Conservation (phyloP, 1,140 invertebrate genomes). For the Steinernema khuongi region DNA sequence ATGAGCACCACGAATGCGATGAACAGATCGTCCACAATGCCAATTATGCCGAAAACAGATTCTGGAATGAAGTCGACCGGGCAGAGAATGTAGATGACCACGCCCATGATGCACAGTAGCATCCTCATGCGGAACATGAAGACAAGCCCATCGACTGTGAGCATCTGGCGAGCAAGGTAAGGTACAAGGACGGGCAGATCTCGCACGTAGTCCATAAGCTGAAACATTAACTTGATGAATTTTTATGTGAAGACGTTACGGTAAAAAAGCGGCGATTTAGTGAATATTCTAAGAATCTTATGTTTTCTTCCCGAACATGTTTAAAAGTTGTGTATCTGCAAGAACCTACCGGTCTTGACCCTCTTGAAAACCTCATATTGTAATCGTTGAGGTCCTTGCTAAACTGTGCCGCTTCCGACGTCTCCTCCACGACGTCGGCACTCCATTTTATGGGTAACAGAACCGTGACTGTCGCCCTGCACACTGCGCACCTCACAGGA, state of each 20-base stretch:
- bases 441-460: not conserved
- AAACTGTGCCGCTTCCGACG: not conserved
- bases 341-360: not conserved
- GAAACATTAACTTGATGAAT: not conserved
- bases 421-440: not conserved
- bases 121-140: slow-evolving; percentile 5
- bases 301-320: too few species aligned
- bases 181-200: not conserved
- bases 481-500: not conserved
- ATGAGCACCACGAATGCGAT: not conserved
- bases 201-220: slow-evolving; percentile 2
- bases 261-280: not conserved
- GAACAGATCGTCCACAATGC: slow-evolving; percentile 7
- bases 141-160: not conserved
- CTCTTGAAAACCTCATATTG: not conserved
- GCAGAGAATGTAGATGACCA: slow-evolving; percentile 9
- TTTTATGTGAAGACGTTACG: too few species aligned
- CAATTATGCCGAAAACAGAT: not conserved
- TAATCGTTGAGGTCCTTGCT: slow-evolving; percentile 4
- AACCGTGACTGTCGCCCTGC: not conserved
- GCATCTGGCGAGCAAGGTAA: not conserved
- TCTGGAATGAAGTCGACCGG: slow-evolving; percentile 1
- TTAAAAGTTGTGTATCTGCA: not conserved
- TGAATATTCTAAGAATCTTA: too few species aligned
- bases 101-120: not conserved